phyloP scores from a whole-genome alignment of 2,888 invertebrate genomes.

The Nudaria mundana region DNA sequence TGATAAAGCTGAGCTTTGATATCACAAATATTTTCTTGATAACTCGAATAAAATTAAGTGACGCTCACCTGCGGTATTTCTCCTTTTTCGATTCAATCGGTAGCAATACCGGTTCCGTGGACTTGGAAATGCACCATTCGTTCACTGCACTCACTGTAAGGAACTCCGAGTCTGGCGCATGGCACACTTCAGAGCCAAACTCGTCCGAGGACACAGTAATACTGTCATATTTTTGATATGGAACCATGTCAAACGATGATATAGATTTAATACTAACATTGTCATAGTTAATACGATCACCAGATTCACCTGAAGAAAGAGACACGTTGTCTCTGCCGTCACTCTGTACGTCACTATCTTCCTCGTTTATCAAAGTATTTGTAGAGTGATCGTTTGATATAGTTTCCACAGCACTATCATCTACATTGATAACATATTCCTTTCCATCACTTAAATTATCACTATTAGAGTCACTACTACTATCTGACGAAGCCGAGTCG shows the following conservation, averaged over 20 bases:
- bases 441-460: conserved; percentile 56
- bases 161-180: conserved; percentile 71
- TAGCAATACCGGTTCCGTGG: conserved; percentile 64
- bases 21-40: conserved; percentile 60
- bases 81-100: conserved; percentile 76
- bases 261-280: conserved; percentile 77
- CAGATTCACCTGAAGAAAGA: conserved; percentile 57
- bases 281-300: conserved; percentile 69
- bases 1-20: conserved; percentile 58
- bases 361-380: conserved; percentile 71
- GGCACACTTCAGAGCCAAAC: conserved; percentile 75
- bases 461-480: conserved; percentile 55
- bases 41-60: conserved; percentile 49
- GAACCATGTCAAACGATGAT: conserved; percentile 76
- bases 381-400: conserved; percentile 72
- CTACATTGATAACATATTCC: conserved; percentile 60
- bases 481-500: conserved; percentile 34
- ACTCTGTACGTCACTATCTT: conserved; percentile 56
- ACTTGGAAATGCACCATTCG: conserved; percentile 75
- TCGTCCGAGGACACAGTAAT: conserved; percentile 77
- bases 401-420: conserved; percentile 63
- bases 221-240: conserved; percentile 75
- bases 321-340: conserved; percentile 62
- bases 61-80: conserved; percentile 78
- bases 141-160: conserved; percentile 77